Base-by-base conservation (phyloP, 1,140 invertebrate species). In the Ooceraea biroi region DNA sequence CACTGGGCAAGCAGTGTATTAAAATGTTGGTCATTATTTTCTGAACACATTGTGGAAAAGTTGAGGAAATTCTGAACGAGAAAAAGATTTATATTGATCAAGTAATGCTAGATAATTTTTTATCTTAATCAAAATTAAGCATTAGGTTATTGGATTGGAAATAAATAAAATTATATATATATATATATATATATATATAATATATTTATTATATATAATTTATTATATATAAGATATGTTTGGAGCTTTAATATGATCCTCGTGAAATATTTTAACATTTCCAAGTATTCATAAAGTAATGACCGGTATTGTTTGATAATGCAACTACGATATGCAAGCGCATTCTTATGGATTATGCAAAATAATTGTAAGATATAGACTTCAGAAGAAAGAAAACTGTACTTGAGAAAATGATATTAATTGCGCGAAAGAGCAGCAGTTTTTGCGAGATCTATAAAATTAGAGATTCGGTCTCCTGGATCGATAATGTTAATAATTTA, bases 401-500 rank as follows among this genome's bases (percentile, higher is more conserved):
- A 0, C n/a, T 46, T 12, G 17, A 30, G 19, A 66, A 10, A 41
- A 65, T 8, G 3, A 36, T n/a, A n/a, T 25, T 52, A 50, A 36
- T 14, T 52, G 30, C 12, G 25, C 44, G 12, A 50, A 52, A 10
- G 17, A 50, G 8, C 17, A 52, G 11, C 68, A 46, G 68, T 46
- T 69, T 48, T 50, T 46, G 50, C 83, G 87, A 76, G 66, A 77
- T 87, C 82, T 88, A 57, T 82, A 22, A 80, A 46, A 84, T 61
- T 63, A 60, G 50, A 85, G 50, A 46, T 83, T 83, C 52, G 72
- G 66, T 83, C 69, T 73, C 69, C 74, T 55, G 74, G 82, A 85
- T 88, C 86, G 82, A 87, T 87, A 66, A 66, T 57, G 19, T 84
- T 27, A 77, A 88, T 11, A 66, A 72, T 88, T 76, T 69, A 22